Conservation (phyloP, 2,113 vertebrate species). For the Pyrgilauda ruficollis region DNA sequence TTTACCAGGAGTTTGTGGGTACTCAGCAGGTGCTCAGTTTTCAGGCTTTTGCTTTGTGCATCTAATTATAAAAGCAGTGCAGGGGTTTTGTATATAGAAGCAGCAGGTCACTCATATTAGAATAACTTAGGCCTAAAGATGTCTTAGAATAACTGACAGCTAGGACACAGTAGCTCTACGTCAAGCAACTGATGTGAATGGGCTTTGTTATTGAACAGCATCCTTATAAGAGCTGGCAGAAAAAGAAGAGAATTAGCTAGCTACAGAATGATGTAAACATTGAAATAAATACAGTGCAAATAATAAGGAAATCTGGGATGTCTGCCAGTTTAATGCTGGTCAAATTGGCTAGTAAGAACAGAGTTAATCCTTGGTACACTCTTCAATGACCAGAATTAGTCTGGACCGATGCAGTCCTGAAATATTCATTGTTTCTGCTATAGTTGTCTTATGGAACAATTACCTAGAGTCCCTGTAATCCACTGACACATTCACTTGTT, state of each 20-base stretch:
- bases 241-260: constrained; percentile 5
- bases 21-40: constrained; percentile 29
- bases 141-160: constrained; percentile 39
- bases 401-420: neutral
- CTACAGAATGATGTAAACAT: neutral
- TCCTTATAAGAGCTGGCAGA: neutral
- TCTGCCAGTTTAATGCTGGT: constrained; percentile 16
- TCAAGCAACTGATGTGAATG: constrained; percentile 32
- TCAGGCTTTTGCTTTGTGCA: neutral
- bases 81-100: constrained; percentile 45
- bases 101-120: constrained; percentile 50
- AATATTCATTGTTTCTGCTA: constrained; percentile 38
- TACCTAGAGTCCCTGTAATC: constrained; percentile 13
- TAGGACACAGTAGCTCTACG: neutral
- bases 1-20: neutral
- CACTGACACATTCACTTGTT: constrained; percentile 32
- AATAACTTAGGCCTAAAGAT: constrained; percentile 29
- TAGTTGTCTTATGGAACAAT: constrained; percentile 7
- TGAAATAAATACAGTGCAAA: constrained; percentile 27
- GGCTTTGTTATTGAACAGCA: constrained; percentile 23
- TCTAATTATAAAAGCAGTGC: constrained; percentile 34
- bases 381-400: neutral
- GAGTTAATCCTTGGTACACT: constrained; percentile 19
- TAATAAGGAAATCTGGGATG: constrained; percentile 24
- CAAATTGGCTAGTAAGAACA: neutral